phyloP scores from a whole-genome alignment of 30 jellyfish, hydroid and myxozoan genomes.

The Haliclystus octoradiatus region DNA sequence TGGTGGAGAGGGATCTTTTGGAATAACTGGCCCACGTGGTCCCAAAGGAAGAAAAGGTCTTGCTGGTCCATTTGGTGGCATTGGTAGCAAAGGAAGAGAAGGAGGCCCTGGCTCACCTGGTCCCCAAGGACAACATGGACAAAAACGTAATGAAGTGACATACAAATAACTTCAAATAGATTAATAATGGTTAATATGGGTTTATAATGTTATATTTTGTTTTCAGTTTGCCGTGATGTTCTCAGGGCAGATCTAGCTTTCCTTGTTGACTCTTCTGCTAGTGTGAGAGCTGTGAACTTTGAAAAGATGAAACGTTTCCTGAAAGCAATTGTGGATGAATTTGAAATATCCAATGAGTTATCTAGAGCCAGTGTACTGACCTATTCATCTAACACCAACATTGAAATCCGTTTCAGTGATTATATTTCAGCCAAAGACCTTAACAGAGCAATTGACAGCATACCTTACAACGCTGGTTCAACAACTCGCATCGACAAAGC shows the following conservation, averaged over 20 bases:
- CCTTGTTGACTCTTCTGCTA: constrained; percentile 73
- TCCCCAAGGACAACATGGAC: constrained; percentile 82
- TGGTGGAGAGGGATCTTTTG: constrained; percentile 54
- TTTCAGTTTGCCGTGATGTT: constrained; percentile 70
- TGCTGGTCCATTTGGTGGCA: constrained; percentile 33
- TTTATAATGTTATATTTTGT: too few relatives aligned
- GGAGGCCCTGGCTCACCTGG: constrained; percentile 76
- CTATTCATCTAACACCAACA: constrained; percentile 20
- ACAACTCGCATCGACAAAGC: constrained; percentile 75
- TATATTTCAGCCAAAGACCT: constrained; percentile 22
- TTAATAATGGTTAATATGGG: too few relatives aligned
- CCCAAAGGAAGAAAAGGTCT: neutral
- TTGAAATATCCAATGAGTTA: constrained; percentile 59
- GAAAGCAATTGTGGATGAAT: constrained; percentile 34
- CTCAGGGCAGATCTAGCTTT: constrained; percentile 71
- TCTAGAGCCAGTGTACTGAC: constrained; percentile 70
- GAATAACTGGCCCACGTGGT: constrained; percentile 54
- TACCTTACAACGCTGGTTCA: constrained; percentile 52
- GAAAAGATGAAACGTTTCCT: constrained; percentile 56
- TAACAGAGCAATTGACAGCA: constrained; percentile 34
- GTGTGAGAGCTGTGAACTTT: constrained; percentile 60
- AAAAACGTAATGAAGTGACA: constrained; percentile 55
- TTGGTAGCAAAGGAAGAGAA: constrained; percentile 75
- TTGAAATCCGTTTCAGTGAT: constrained; percentile 37
- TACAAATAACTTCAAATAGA: too few relatives aligned